Base-by-base conservation (phyloP, 2,888 invertebrate species). In the Deilephila porcellus region DNA sequence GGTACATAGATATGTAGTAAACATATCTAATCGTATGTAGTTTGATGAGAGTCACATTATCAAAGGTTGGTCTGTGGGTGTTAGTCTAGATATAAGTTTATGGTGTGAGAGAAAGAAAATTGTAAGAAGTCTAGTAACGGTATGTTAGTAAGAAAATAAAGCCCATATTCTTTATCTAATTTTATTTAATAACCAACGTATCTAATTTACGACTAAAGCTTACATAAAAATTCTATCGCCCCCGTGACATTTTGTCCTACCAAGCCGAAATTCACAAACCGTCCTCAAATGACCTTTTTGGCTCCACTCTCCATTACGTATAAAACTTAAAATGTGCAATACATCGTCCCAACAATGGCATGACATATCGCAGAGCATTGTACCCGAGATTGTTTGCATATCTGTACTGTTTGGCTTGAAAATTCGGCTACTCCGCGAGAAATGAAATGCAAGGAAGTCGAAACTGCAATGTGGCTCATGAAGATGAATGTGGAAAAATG, bases 191-290 rank as follows among this genome's bases (percentile, higher is more conserved):
- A 11, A 45, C 45, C 11, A 45, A 45, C 11, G 11, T 3, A 45
- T 14, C 14, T 1, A 45, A 45, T 45, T 45, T 14, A 45, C 45
- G 45, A 45, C 3, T 14, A 45, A 45, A 4, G 19, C 6, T 56
- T n/a, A 56, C 56, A 56, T 17, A n/a, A 17, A 56, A n/a, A 56
- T 56, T 56, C n/a, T n/a, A 56, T 56, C n/a, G 56, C n/a, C 56
- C 53, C 17, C n/a, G 6, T n/a, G 56, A 56, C 56, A 56, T 56
- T 45, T 45, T 56, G 56, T 56, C 17, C 19, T 17, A 56, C 56
- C 17, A 56, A 17, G 19, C 6, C 7, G 17, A 6, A 56, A n/a
- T n/a, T 56, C 6, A 83, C 25, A 32, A 19, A 25, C 8, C 62
- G 29, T 63, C 62, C 34, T 63, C 62, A 7, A 63, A 8, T 17